Evolutionary conservation across 2,888 invertebrate genomes (phyloP), one percentile per base, ranked within the genome.

Genomic region (Caenorhabditis zanzibari): DNA sequence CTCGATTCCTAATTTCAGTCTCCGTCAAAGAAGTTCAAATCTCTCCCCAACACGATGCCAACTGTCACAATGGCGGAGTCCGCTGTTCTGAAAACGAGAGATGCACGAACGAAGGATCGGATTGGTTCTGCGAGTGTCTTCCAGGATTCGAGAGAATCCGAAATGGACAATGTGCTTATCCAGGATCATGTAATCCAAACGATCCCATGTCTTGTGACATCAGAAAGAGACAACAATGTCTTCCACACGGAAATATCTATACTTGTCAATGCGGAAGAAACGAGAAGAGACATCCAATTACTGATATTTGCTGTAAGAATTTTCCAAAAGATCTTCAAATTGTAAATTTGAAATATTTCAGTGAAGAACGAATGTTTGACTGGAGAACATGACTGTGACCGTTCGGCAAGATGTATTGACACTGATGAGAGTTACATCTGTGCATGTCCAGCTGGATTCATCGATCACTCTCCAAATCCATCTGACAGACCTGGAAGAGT

Each of bases 391-490:
- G 92, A 92, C 76, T 92, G 92, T 80, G 88, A 90, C 72, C 80
- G 83, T 9, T 86, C 92, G 28, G 92, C 92, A 28, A 77, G 87
- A 7, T 92, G 92, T 81, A 90, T 90, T 38, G 92, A 92, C 81
- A 87, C 90, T 19, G 90, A 90, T 56, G 92, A 91, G 28, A 88
- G 89, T 19, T 91, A 89, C 79, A 76, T 88, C n/a, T 92, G 92
- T 74, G 87, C 83, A 54, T 92, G 92, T 75, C 89, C 85, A 10
- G 56, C 77, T 38, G 89, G 90, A 26, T 91, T 89, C 85, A 84
- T 92, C 54, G 92, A 92, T 75, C 86, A 89, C 26, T 89, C 89
- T 22, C 85, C 89, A 28, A 90, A 92, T 58, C 88, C 89, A 3
- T 61, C 84, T 28, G 84, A 84, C 49, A 77, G 79, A 66, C 92